phyloP scores from a whole-genome alignment of 1,140 invertebrate genomes.

The Trichomalopsis sarcophagae region DNA sequence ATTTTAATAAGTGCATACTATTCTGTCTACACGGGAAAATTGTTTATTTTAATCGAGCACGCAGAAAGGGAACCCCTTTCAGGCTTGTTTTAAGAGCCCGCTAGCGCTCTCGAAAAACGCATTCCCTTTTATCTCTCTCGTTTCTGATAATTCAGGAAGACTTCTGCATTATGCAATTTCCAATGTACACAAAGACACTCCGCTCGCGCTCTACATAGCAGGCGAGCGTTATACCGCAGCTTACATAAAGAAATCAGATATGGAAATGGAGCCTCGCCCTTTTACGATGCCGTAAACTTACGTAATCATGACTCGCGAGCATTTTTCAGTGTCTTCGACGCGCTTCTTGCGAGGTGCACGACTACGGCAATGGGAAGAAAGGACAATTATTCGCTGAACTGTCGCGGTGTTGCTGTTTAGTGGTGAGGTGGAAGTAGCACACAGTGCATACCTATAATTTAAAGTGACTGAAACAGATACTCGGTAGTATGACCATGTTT shows the following conservation, averaged over 20 bases:
- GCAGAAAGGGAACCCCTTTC: not conserved
- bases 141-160: conserved; percentile 23
- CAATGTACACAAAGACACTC: conserved; percentile 12
- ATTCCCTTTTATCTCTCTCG: conserved; percentile 22
- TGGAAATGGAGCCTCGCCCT: conserved; percentile 24
- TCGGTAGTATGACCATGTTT: too few species aligned
- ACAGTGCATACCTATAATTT: too few species aligned
- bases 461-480: too few species aligned
- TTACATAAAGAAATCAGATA: conserved; percentile 48
- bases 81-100: not conserved
- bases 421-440: too few species aligned
- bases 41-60: conserved; percentile 9
- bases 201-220: too few species aligned
- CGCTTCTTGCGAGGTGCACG: not conserved
- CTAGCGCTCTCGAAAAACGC: not conserved
- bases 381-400: not conserved
- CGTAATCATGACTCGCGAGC: conserved; percentile 29
- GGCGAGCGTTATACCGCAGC: not conserved
- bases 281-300: conserved; percentile 33
- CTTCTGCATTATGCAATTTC: conserved; percentile 33
- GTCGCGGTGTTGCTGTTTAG: not conserved
- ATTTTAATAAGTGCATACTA: not conserved
- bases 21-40: not conserved
- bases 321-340: conserved; percentile 8
- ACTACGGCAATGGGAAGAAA: not conserved